Evolutionary conservation across 2,113 vertebrate species (phyloP).

Genomic region (Xenopus tropicalis): DNA sequence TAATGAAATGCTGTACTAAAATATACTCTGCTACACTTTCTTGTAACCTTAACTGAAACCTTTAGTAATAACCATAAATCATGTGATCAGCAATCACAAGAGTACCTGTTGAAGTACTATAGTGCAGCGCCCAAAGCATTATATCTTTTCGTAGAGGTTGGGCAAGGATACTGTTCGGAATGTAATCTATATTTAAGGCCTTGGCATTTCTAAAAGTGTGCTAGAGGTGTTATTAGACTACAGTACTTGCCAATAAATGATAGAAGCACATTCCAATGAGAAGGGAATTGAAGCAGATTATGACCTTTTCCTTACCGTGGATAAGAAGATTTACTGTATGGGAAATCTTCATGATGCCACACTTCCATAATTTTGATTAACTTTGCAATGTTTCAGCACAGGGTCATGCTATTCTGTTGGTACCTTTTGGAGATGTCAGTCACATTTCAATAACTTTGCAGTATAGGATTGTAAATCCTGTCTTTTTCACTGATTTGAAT

Average conservation of each 20-base stretch:
- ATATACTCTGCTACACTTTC: neutral
- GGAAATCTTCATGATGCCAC: slow-evolving; percentile 49
- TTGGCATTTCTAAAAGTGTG: slow-evolving; percentile 39
- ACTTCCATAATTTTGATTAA: slow-evolving; percentile 70
- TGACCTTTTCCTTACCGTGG: slow-evolving; percentile 46
- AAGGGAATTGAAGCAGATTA: slow-evolving; percentile 44
- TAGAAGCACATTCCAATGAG: slow-evolving; percentile 48
- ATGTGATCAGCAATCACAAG: slow-evolving; percentile 27
- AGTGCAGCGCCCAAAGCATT: slow-evolving; percentile 22
- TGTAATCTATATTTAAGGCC: slow-evolving; percentile 43
- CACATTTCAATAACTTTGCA: slow-evolving; percentile 77
- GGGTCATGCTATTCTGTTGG: slow-evolving; percentile 61
- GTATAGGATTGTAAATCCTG: slow-evolving; percentile 64
- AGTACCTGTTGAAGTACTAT: slow-evolving; percentile 42
- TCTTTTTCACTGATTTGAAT: slow-evolving; percentile 73
- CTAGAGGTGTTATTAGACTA: slow-evolving; percentile 42
- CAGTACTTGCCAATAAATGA: slow-evolving; percentile 48
- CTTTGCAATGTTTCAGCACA: slow-evolving; percentile 64
- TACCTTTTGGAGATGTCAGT: slow-evolving; percentile 69
- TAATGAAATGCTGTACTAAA: slow-evolving; percentile 17
- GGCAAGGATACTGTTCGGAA: slow-evolving; percentile 23
- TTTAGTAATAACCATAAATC: slow-evolving; percentile 35
- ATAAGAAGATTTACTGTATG: slow-evolving; percentile 52
- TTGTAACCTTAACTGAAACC: slow-evolving; percentile 13
- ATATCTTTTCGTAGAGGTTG: slow-evolving; percentile 22